Evolutionary conservation across 2,888 invertebrate genomes (phyloP).

Genomic region (Pseudococcus viburni): DNA sequence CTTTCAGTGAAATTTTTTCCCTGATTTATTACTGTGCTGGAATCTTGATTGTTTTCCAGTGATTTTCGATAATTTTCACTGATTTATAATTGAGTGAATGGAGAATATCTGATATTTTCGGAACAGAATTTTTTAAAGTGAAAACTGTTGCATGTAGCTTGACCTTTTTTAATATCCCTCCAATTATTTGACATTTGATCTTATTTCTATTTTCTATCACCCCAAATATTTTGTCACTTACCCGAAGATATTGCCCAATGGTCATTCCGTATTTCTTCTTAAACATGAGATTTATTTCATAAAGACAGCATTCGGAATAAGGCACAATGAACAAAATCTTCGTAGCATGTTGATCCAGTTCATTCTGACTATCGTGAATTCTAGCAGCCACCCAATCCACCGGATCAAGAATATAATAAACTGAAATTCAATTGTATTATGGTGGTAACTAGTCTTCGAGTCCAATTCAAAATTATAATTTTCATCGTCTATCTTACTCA

Average conservation of each 20-base stretch:
- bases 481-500: not conserved
- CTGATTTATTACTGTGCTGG: too few species aligned
- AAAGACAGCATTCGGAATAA: not conserved
- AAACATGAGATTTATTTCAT: not conserved
- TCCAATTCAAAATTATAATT: not conserved
- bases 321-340: not conserved
- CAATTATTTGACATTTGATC: too few species aligned
- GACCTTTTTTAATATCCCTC: too few species aligned
- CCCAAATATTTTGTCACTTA: not conserved
- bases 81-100: too few species aligned
- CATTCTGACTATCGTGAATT: not conserved
- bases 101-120: too few species aligned
- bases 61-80: too few species aligned
- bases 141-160: too few species aligned
- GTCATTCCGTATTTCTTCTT: not conserved
- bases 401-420: not conserved
- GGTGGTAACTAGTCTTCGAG: not conserved
- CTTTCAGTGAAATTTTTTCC: too few species aligned
- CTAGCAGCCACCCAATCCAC: not conserved
- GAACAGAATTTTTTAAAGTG: too few species aligned
- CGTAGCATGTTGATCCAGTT: not conserved
- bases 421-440: not conserved
- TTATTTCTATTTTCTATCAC: too few species aligned
- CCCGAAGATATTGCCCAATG: not conserved
- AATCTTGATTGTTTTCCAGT: too few species aligned